Evolutionary conservation across 2,113 vertebrate genomes (phyloP), one percentile per base, ranked within the genome.

Genomic region (Cercocebus atys): DNA sequence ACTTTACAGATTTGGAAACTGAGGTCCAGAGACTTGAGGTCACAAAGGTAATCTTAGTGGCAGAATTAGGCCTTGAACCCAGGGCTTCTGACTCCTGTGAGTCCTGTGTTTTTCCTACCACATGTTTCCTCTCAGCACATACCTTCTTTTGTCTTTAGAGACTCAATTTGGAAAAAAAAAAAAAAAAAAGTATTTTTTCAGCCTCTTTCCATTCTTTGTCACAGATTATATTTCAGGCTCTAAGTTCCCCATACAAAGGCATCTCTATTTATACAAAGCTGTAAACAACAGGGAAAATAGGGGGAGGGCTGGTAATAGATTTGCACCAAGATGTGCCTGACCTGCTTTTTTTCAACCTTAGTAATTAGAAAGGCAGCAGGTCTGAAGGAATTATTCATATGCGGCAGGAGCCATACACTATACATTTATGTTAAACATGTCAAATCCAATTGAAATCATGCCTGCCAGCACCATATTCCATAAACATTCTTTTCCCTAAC

Each of bases 401-500:
- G 97, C 97, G 96, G 98, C 97, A 98, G 98, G 98, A 98, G 98
- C 98, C 89, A 52, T 97, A 95, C 98, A 97, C 98, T 98, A 99
- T 99, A 99, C 98, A 99, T 99, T 99, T 99, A 99, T 99, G 99
- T 99, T 99, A 99, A 99, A 99, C 98, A 99, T 98, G 98, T 99
- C 98, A 99, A 98, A 99, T 98, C 98, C 98, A 97, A 99, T 98
- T 99, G 98, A 98, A 99, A 98, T 99, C 99, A 98, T 98, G 98
- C 98, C 98, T 98, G 98, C 98, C 97, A 98, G 98, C 98, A 97
- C 98, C 98, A 86, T 92, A 94, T 92, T 97, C 98, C 98, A 98
- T 97, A 98, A 98, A 98, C 98, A 98, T 97, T 93, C 97, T 98
- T 96, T 98, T 97, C 97, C 94, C 98, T 76, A 97, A 97, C 98